A percentile compares a stretch with the other conserved stretches of the same genome.
These are phyloP conservation scores for Upupa epops DNA, from an alignment of 2,113 vertebrate genomes.

Conservation along the genomic window DNA sequence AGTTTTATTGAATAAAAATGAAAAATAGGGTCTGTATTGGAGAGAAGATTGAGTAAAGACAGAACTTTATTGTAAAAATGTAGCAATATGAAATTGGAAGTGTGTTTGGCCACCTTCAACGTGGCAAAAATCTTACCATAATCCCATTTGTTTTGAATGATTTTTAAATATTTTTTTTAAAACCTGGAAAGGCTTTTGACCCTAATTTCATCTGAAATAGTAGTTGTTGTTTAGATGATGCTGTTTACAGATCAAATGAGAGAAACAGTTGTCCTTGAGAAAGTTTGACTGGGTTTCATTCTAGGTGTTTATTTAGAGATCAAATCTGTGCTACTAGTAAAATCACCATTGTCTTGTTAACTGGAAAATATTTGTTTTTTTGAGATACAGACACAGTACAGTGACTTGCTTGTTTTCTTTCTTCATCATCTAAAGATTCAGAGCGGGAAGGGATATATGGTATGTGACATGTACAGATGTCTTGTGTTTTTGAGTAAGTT, in stretches of 20 bases:
- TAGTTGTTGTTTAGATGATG: neutral
- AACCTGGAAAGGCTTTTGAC: neutral
- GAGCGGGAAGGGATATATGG: conserved; percentile 70
- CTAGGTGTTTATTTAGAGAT: neutral
- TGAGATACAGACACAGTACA: neutral
- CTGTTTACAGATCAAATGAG: neutral
- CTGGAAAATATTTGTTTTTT: neutral
- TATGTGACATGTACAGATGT: conserved; percentile 41
- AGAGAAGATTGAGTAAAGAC: neutral
- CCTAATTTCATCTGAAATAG: neutral
- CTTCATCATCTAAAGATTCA: conserved; percentile 55
- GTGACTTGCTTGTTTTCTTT: conserved; percentile 51
- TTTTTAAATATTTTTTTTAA: neutral
- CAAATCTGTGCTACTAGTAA: neutral
- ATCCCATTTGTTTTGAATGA: neutral
- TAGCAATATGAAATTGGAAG: neutral
- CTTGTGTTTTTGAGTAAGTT: conserved; percentile 28
- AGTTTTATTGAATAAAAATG: neutral
- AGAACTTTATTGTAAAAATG: neutral
- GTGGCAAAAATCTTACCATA: neutral
- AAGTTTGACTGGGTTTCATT: neutral
- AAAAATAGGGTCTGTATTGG: neutral
- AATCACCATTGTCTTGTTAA: neutral
- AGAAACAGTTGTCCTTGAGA: neutral
- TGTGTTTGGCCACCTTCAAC: neutral